Evolutionary conservation across 2,113 vertebrate species (phyloP), one percentile per base, ranked within the genome.

Genomic region (Elachura formosa): DNA sequence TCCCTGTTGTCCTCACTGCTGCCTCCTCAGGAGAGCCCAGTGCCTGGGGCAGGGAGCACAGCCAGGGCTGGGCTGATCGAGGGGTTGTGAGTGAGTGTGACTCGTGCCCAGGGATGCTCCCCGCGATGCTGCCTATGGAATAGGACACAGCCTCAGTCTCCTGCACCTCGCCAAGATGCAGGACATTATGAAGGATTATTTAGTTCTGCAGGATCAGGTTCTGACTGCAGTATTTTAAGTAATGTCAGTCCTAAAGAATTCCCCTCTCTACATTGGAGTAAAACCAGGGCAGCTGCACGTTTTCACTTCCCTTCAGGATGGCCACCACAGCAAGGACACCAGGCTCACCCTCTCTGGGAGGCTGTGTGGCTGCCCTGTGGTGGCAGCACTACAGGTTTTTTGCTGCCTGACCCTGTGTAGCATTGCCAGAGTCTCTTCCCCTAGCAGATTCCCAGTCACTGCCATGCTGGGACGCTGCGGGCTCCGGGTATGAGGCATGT

Each of bases 301-400:
- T 68, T 59, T 29, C 21, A 14, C 51, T 38, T 71, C 3, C n/a
- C 51, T 91, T 54, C 38, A n/a, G 16, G 18, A 5, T 10, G 10
- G 24, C 49, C 90, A 18, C 21, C 22, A 1, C 5, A 22, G 55
- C 3, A 4, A 36, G 73, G 38, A 29, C 36, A 7, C 12, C 3
- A 2, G 0, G 63, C 45, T 43, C 46, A 31, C 28, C 75, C 75
- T 66, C 49, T 29, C 31, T 9, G 11, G 31, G 33, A 41, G 10
- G 12, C 66, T 1, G 0, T 3, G 3, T 10, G 48, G 45, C 49
- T 68, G 21, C 9, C 40, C 0, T 0, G n/a, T 19, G 36, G 9
- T 34, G 36, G 54, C 73, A 69, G 54, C n/a, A 36, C 23, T 56
- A 3, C 29, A 24, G 24, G 23, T 9, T 69, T 82, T 82, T 56